Evolutionary conservation across 2,797 vertebrate species (phyloP).

Genomic region (Gallinago nigripennis): DNA sequence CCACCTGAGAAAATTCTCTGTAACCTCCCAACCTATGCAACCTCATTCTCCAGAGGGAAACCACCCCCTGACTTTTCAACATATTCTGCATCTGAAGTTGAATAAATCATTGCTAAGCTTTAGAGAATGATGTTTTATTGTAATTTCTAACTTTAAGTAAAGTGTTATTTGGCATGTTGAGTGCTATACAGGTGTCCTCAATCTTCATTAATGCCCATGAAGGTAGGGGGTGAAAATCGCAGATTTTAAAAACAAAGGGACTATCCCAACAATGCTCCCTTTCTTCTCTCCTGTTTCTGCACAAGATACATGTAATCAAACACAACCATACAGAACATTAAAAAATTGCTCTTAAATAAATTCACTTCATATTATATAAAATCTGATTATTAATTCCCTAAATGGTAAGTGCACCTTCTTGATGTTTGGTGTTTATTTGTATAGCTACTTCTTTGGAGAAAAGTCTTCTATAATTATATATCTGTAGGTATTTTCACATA

Average conservation of each 20-base stretch:
- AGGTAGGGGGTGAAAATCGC: neutral
- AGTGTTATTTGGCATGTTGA: neutral
- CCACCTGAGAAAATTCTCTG: neutral
- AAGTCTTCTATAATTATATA: neutral
- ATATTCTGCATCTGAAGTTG: neutral
- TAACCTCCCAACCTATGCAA: accelerated
- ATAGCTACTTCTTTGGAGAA: neutral
- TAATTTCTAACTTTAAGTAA: neutral
- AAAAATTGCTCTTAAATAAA: neutral
- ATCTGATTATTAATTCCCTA: neutral
- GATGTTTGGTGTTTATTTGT: neutral
- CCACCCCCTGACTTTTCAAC: accelerated
- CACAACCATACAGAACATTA: neutral
- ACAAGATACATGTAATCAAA: neutral
- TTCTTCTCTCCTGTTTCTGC: neutral
- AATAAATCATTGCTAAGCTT: neutral
- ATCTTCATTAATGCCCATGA: neutral
- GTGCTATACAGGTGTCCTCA: neutral
- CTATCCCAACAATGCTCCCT: neutral
- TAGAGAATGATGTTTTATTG: neutral
- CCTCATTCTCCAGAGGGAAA: neutral
- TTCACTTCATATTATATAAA: neutral
- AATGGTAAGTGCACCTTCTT: neutral
- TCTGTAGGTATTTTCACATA: neutral
- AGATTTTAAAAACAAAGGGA: neutral